phyloP scores from a whole-genome alignment of 2,113 vertebrate genomes.

The Arothron firmamentum region DNA sequence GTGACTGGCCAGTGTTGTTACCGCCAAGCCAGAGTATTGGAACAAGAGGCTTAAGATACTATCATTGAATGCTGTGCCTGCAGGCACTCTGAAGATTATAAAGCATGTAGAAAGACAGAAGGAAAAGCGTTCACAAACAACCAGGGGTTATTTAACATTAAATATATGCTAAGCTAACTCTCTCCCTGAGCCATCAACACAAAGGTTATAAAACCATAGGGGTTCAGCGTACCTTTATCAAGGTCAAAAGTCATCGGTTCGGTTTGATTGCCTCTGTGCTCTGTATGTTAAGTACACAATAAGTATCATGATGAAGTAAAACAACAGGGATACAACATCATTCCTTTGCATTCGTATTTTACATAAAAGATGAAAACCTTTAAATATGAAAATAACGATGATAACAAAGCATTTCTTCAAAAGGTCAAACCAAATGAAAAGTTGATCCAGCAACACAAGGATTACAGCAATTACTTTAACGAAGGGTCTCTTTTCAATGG shows the following conservation, averaged over 20 bases:
- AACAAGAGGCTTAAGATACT: constrained; percentile 82
- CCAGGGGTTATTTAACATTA: constrained; percentile 77
- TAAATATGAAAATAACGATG: too few relatives aligned
- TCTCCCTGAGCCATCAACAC: constrained; percentile 65
- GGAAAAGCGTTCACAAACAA: constrained; percentile 81
- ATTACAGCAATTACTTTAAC: too few relatives aligned
- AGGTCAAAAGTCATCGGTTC: constrained; percentile 75
- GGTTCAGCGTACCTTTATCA: constrained; percentile 72
- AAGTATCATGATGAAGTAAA: constrained; percentile 38
- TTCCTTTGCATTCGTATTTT: neutral
- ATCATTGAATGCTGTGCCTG: constrained; percentile 69
- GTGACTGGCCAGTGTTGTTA: constrained; percentile 74
- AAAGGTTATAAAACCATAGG: constrained; percentile 69
- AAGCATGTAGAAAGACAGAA: constrained; percentile 67
- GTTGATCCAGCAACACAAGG: too few relatives aligned
- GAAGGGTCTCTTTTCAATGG: too few relatives aligned
- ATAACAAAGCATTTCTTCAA: too few relatives aligned
- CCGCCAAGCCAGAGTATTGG: constrained; percentile 74
- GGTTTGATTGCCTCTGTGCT: constrained; percentile 55
- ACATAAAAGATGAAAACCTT: neutral
- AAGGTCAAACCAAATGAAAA: too few relatives aligned
- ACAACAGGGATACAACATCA: constrained; percentile 14
- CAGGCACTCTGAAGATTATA: constrained; percentile 77
- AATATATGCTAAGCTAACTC: constrained; percentile 79
- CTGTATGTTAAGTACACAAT: constrained; percentile 40